Conservation (phyloP, 2,113 vertebrate species). For the Camelus dromedarius region DNA sequence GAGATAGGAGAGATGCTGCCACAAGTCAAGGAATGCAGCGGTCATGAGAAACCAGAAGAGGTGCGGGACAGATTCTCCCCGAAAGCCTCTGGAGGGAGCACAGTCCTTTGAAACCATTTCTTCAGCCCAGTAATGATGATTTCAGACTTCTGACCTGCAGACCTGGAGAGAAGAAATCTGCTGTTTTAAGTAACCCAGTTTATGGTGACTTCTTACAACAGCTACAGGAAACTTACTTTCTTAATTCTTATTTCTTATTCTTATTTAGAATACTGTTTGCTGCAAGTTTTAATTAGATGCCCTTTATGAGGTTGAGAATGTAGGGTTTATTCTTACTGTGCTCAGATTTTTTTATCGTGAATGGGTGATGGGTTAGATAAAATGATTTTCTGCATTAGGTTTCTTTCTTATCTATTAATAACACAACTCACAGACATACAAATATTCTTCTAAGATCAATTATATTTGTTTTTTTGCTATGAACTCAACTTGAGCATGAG, state of each 20-base stretch:
- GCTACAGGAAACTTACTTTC: not conserved
- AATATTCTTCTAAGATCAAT: conserved; percentile 7
- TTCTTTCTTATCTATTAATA: not conserved
- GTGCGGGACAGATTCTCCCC: not conserved
- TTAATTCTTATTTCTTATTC: not conserved
- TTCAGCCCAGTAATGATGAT: not conserved
- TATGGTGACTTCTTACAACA: not conserved
- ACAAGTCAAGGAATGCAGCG: too few relatives aligned
- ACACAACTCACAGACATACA: not conserved
- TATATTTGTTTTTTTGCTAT: not conserved
- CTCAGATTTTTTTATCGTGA: conserved; percentile 7
- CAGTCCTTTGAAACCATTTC: not conserved
- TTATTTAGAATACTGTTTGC: conserved; percentile 17
- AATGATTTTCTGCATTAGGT: not conserved
- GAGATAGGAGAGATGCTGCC: accelerated
- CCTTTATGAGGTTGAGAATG: not conserved
- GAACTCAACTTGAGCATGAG: not conserved
- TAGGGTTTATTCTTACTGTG: not conserved
- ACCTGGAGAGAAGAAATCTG: not conserved
- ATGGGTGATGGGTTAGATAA: not conserved
- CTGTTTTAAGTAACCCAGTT: not conserved
- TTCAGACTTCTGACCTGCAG: not conserved
- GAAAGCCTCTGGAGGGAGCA: not conserved
- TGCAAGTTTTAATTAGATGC: not conserved
- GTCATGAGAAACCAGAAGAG: too few relatives aligned